Evolutionary conservation across 2,113 vertebrate genomes (phyloP), one percentile per base, ranked within the genome.

Genomic region (Festucalex cinctus): DNA sequence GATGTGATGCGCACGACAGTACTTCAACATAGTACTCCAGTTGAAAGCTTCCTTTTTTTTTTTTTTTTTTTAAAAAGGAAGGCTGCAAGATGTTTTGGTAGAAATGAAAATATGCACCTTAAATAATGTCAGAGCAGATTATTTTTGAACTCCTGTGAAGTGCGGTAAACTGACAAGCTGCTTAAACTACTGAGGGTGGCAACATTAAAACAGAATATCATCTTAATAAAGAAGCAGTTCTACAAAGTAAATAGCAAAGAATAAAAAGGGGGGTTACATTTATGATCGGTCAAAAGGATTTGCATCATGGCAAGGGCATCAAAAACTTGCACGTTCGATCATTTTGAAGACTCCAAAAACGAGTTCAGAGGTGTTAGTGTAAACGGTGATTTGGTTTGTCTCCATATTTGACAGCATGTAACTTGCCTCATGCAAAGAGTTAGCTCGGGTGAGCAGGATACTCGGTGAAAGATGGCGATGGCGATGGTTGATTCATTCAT

Each of bases 71-170:
- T n/a, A n/a, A n/a, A 14, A 70, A 76, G 53, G 62, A 61, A 57
- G 13, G 3, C 57, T 66, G 16, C 1, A 12, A 35, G 17, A 66
- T 68, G 43, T 26, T 16, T 71, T 53, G 9, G 37, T 44, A 32
- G 20, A 41, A 17, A 35, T 44, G 4, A 24, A 36, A 71, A 39
- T 20, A 51, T 41, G 24, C 12, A 66, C 44, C 4, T 32, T 48
- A 59, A 73, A 56, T 61, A 66, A 56, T 70, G 51, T 77, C 22
- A 76, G 61, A 80, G 20, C 9, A n/a, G 22, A 26, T 14, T 1
- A 49, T 60, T 68, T n/a, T 57, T 54, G 53, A 49, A 12, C n/a
- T 59, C 60, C 24, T 65, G 37, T 51, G 1, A 48, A 36, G 24
- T 53, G 49, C 20, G 58, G 60, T 2, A 41, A 32, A 53, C n/a